Evolutionary conservation across 2,888 invertebrate species (phyloP).

Genomic region (Cephalotes varians): DNA sequence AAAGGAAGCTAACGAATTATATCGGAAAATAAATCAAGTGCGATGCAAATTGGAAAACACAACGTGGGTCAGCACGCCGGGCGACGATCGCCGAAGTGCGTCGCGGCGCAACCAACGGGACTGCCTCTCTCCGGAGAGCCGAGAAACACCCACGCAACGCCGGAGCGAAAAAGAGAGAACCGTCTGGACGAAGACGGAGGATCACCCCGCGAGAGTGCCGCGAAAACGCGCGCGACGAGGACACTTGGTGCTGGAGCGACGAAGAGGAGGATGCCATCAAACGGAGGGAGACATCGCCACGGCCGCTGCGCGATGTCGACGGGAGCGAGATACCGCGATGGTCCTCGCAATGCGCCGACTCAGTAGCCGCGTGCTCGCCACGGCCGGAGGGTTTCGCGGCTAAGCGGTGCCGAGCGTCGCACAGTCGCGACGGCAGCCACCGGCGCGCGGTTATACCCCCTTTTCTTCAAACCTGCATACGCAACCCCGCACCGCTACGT

Average conservation of each 20-base stretch:
- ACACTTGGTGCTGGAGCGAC: conserved; percentile 40
- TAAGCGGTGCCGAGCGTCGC: conserved; percentile 84
- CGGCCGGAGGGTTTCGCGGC: conserved; percentile 83
- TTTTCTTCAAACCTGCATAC: conserved; percentile 74
- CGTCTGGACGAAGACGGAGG: conserved; percentile 33
- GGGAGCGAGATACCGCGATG: conserved; percentile 45
- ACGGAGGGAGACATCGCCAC: conserved; percentile 30
- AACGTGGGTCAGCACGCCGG: conserved; percentile 34
- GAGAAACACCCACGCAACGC: conserved; percentile 45
- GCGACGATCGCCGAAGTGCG: conserved; percentile 42
- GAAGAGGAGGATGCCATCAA: conserved; percentile 14
- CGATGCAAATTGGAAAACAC: conserved; percentile 45
- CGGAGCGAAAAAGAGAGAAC: conserved; percentile 39
- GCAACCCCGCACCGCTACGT: conserved; percentile 71
- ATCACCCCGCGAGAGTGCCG: conserved; percentile 54
- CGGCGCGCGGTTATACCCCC: conserved; percentile 84
- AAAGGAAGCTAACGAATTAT: neutral
- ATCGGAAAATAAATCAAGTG: conserved; percentile 1
- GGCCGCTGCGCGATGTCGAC: conserved; percentile 38
- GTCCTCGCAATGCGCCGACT: conserved; percentile 83
- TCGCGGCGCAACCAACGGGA: conserved; percentile 42
- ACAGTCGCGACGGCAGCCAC: conserved; percentile 86
- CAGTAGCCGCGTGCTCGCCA: conserved; percentile 84
- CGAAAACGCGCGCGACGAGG: conserved; percentile 46
- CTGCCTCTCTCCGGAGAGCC: conserved; percentile 45